These are phyloP conservation scores for Grammomys surdaster DNA, from an alignment of 2,113 vertebrate genomes.

Conservation along the genomic window DNA sequence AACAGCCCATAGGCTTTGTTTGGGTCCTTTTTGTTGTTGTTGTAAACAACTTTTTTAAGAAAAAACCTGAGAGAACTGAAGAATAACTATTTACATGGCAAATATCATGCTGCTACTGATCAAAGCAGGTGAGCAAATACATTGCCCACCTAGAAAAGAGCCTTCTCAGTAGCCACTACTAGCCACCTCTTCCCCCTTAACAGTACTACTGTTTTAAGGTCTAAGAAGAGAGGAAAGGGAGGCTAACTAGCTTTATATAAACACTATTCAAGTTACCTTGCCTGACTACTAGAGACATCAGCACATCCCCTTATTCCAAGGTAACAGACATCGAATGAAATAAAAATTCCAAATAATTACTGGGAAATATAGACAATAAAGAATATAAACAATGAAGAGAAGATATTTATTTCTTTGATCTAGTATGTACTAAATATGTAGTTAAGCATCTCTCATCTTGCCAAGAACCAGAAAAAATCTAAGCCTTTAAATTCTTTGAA, in stretches of 20 bases:
- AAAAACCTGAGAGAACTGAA: constrained; percentile 33
- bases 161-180: background rate
- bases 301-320: constrained; percentile 41
- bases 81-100: background rate
- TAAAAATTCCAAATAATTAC: constrained; percentile 31
- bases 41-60: background rate
- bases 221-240: constrained; percentile 61
- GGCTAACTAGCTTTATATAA: constrained; percentile 58
- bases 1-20: background rate
- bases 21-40: background rate
- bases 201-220: background rate
- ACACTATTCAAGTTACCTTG: constrained; percentile 13
- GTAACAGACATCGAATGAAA: constrained; percentile 64
- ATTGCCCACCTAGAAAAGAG: constrained; percentile 12
- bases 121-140: constrained; percentile 32
- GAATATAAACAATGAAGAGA: constrained; percentile 51
- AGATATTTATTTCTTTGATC: constrained; percentile 46
- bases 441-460: constrained; percentile 30
- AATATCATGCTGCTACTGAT: constrained; percentile 42
- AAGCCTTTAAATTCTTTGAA: constrained; percentile 40
- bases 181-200: constrained; percentile 34
- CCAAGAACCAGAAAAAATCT: constrained; percentile 47
- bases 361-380: constrained; percentile 22
- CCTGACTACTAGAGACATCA: background rate
- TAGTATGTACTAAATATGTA: constrained; percentile 60